Percentiles rank a stretch among this genome's conserved stretches.
phyloP scores from a whole-genome alignment of 2,888 invertebrate species.

The Asteroscopus sphinx region DNA sequence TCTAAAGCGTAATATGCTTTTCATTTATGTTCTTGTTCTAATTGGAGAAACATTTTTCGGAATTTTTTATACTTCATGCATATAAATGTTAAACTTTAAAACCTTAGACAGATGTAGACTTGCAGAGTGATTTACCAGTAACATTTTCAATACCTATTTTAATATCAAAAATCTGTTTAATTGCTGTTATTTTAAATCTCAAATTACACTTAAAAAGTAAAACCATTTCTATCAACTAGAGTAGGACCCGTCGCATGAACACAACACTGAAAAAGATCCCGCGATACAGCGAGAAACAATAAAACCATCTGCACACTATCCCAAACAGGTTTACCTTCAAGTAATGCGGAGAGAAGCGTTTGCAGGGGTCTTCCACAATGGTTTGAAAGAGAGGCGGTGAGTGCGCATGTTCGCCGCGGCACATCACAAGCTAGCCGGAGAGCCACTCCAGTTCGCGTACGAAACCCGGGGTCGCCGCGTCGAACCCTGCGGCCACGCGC shows the following conservation, averaged over 20 bases:
- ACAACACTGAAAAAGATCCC: constrained; percentile 43
- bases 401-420: constrained; percentile 83
- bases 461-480: constrained; percentile 69
- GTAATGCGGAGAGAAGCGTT: constrained; percentile 78
- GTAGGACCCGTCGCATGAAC: constrained; percentile 22
- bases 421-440: constrained; percentile 67
- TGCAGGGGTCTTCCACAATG: constrained; percentile 80
- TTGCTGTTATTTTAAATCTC: too few relatives aligned
- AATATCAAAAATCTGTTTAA: too few relatives aligned
- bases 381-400: constrained; percentile 76
- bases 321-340: constrained; percentile 78
- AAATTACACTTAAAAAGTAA: too few relatives aligned
- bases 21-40: too few relatives aligned
- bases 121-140: too few relatives aligned
- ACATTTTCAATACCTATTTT: too few relatives aligned
- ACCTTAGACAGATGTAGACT: too few relatives aligned
- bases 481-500: constrained; percentile 60
- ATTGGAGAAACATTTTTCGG: too few relatives aligned
- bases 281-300: constrained; percentile 60
- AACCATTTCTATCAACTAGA: not conserved
- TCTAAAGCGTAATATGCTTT: too few relatives aligned
- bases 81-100: too few relatives aligned
- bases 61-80: too few relatives aligned
- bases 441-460: constrained; percentile 77
- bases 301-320: constrained; percentile 69